Conservation (phyloP, 2,113 vertebrate species). For the Acanthisitta chloris region DNA sequence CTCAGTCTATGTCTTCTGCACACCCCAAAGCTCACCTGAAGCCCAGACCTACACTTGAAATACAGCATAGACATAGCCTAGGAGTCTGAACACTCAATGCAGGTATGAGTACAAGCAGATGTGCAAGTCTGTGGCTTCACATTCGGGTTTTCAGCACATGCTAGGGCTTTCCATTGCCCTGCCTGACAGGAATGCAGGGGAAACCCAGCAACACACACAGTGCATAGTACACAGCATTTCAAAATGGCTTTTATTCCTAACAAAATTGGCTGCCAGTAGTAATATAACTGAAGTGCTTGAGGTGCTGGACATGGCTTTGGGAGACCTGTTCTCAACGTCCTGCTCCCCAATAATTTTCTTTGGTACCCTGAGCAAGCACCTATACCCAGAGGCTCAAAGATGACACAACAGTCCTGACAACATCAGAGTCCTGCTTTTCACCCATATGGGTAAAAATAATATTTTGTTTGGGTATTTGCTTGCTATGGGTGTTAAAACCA, state of each 20-base stretch:
- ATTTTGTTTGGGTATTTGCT: background rate
- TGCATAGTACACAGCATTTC: background rate
- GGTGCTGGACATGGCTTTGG: background rate
- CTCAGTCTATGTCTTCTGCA: background rate
- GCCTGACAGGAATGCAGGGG: background rate
- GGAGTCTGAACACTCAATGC: background rate
- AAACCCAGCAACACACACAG: background rate
- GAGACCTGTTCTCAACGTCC: background rate
- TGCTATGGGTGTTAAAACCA: background rate
- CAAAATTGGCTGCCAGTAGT: background rate
- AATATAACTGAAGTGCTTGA: background rate
- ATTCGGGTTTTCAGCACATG: background rate
- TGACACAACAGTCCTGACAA: background rate
- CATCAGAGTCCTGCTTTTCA: background rate
- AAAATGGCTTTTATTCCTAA: background rate
- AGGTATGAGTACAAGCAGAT: accelerated
- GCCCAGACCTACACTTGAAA: background rate
- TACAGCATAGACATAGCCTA: background rate
- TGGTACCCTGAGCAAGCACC: background rate
- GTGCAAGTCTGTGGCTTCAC: background rate
- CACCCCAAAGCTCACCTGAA: background rate
- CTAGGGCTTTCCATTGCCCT: background rate
- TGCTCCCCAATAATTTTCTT: background rate
- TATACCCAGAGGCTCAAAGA: background rate
- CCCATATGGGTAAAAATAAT: background rate